Evolutionary conservation across 2,888 invertebrate genomes (phyloP).

Genomic region (Altica lythri): DNA sequence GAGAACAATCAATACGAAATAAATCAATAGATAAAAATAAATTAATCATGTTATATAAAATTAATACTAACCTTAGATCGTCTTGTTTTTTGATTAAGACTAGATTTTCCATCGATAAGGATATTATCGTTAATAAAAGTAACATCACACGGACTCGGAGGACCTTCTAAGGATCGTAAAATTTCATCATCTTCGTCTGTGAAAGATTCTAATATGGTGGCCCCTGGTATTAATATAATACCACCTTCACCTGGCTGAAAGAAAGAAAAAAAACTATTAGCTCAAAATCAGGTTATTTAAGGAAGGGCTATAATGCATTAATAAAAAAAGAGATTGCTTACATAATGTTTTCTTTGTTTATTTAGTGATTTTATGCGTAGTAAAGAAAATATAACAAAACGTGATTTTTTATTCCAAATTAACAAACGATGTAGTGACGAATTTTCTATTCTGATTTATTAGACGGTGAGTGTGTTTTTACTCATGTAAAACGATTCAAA

Average conservation of each 20-base stretch:
- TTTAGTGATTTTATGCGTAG: too few species aligned
- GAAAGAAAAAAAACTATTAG: constrained; percentile 33
- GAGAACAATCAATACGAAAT: not conserved
- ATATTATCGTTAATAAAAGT: constrained; percentile 86
- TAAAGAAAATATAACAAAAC: too few species aligned
- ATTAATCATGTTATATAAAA: too few species aligned
- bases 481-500: too few species aligned
- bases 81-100: constrained; percentile 63
- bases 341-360: too few species aligned
- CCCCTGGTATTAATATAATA: constrained; percentile 65
- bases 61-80: constrained; percentile 44
- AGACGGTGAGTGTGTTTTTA: too few species aligned
- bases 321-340: too few species aligned
- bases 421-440: too few species aligned
- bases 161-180: constrained; percentile 63
- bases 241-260: constrained; percentile 67
- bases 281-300: too few species aligned
- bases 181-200: constrained; percentile 66
- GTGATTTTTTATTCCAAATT: too few species aligned
- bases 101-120: constrained; percentile 88
- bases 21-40: not conserved
- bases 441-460: too few species aligned
- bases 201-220: constrained; percentile 64
- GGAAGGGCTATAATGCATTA: too few species aligned
- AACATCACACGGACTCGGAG: constrained; percentile 82